Evolutionary conservation across 2,113 vertebrate species (phyloP), one percentile per base, ranked within the genome.

Genomic region (Macquaria australasica): DNA sequence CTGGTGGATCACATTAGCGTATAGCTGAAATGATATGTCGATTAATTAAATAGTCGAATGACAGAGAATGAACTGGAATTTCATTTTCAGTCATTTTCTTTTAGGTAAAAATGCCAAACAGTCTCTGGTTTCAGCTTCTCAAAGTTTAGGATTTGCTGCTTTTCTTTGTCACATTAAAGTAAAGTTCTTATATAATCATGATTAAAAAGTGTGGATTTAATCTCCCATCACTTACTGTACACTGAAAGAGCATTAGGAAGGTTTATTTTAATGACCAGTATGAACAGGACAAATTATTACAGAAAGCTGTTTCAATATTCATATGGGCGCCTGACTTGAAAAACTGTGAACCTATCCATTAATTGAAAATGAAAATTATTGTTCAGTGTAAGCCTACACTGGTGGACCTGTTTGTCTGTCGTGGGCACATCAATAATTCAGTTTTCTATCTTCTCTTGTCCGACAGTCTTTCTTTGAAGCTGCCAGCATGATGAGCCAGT

Each of bases 401-500:
- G 15, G 14, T 16, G 10, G 51, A 18, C 20, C 16, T 31, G 68
- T 56, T 45, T 64, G 23, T 48, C 16, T 21, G 2, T 43, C 5
- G 34, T n/a, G 28, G 9, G 15, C 31, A 23, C 11, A 50, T 56
- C 15, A 18, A 70, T 51, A 21, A 43, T 41, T 34, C 0, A 0
- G 1, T 73, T 55, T 74, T 78, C 18, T 37, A 0, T 45, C 15
- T 75, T 68, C 39, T 68, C 34, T 68, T 37, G 2, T 83, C 50
- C 39, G 68, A 0, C 85, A 99, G 98, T 98, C 98, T 23, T 99
- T 99, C 94, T 99, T 98, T 94, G 98, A 99, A 95, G 98, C 98
- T 41, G 98, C 98, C 91, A 99, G 98, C 93, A 99, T 99, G 98
- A 99, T 99, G 98, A 99, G 97, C 91, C 98, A 99, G 91, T 96